Base-by-base conservation (phyloP, 2,888 invertebrate genomes). In the Ochropacha duplaris region DNA sequence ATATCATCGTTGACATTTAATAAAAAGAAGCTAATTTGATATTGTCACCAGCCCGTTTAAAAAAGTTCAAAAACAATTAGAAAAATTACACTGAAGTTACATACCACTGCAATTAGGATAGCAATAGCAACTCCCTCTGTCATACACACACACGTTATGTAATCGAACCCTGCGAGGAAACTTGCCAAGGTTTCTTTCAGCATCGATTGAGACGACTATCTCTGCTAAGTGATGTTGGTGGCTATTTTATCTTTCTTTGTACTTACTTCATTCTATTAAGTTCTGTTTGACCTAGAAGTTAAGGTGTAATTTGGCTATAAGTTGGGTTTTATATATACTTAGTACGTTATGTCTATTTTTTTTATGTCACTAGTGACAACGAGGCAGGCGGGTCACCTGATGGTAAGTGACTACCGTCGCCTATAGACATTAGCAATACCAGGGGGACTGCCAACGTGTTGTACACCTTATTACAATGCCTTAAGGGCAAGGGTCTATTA, bases 161-260 rank as follows among this genome's bases (percentile, higher is more conserved):
- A 52, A 34, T 22, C 5, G 34, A 31, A 12, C 22, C 28, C 16
- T 31, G 31, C 22, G 31, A 26, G 11, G 31, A 34, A 19, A 24
- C 50, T 26, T 24, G 26, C n/a, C 26, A 50, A 16, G 50, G 50
- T 50, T 28, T 26, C 24, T 28, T 26, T 24, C 19, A 31, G 52
- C 22, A 52, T 52, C 31, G 52, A 52, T 52, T 31, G 31, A 52
- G 52, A 31, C 44, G 44, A 9, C 19, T 44, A 44, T 44, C 44
- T 9, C 34, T 22, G 19, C 52, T 52, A 22, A 52, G 52, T 22
- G 52, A 22, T 34, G 52, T 52, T 34, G 22, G 34, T 22, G 34
- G 28, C 22, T 52, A 22, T 31, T 22, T 22, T 34, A 52, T 31
- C 19, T 31, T 31, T 39, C 16, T 16, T 16, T 44, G 19, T 44